Evolutionary conservation across 2,113 vertebrate species (phyloP).

Genomic region (Aptenodytes forsteri): DNA sequence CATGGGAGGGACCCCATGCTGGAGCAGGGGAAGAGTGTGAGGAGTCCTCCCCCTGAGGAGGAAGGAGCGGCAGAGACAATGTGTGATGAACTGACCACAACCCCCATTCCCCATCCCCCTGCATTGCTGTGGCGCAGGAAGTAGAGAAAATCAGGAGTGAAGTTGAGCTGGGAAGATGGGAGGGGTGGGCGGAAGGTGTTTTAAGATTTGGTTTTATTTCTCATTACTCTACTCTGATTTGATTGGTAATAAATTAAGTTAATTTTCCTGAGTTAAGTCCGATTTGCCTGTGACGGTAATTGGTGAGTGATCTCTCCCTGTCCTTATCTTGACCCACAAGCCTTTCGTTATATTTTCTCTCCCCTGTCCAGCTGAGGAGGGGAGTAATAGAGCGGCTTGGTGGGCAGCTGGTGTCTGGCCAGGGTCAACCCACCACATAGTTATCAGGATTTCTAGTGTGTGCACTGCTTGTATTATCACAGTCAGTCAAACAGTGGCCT

Average conservation of each 20-base stretch:
- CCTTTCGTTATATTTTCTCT: not conserved
- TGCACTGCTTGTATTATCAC: not conserved
- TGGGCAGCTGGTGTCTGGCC: not conserved
- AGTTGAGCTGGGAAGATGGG: not conserved
- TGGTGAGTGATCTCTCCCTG: not conserved
- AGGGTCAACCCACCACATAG: not conserved
- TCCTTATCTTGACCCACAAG: not conserved
- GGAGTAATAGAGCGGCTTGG: not conserved
- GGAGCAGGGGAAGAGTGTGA: not conserved
- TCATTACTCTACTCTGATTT: not conserved
- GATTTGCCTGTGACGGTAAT: not conserved
- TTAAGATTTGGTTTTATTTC: not conserved
- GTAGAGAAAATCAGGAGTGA: not conserved
- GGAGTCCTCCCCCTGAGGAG: not conserved
- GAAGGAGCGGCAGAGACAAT: not conserved
- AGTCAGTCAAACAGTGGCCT: too few relatives aligned
- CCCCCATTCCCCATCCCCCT: not conserved
- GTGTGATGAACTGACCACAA: not conserved
- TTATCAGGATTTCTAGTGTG: not conserved
- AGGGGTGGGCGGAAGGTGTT: not conserved
- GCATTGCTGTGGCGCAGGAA: rapidly evolving
- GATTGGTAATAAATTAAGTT: not conserved
- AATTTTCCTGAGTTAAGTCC: not conserved
- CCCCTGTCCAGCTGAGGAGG: not conserved
- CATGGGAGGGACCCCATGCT: not conserved